Percentiles rank a stretch among this genome's conserved stretches.
Conservation (phyloP, 1,140 invertebrate species). For the Nasonia longicornis region DNA sequence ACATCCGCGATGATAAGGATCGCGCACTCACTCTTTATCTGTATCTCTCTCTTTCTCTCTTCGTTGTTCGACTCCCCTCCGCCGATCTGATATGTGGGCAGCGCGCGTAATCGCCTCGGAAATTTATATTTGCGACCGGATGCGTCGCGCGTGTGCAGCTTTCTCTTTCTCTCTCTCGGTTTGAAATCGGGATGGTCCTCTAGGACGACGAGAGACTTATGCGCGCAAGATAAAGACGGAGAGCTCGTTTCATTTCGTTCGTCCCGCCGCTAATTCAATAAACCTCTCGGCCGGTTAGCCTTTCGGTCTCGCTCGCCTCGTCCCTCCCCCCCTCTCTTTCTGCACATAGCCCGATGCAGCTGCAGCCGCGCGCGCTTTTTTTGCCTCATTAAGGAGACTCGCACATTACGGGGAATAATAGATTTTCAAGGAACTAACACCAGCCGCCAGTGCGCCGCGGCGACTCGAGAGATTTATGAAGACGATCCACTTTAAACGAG, state of each 20-base stretch:
- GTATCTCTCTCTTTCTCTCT: background rate
- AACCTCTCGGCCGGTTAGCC: constrained; percentile 33
- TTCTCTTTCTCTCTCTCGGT: background rate
- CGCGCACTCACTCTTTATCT: constrained; percentile 17
- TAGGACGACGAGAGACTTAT: constrained; percentile 41
- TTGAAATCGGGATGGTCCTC: constrained; percentile 2
- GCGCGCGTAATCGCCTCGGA: constrained; percentile 23
- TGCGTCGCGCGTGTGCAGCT: constrained; percentile 1
- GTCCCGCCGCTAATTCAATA: constrained; percentile 46
- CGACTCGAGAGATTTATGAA: constrained; percentile 17
- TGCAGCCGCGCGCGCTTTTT: constrained; percentile 26
- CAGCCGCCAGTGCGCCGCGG: background rate
- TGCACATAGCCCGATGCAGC: constrained; percentile 30
- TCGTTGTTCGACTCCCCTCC: background rate
- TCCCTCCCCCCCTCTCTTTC: background rate
- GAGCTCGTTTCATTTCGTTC: constrained; percentile 36
- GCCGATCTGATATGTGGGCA: background rate
- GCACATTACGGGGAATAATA: constrained; percentile 38
- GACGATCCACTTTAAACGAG: constrained; percentile 30
- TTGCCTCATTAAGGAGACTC: constrained; percentile 34
- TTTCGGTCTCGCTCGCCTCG: background rate
- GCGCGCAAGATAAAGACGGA: constrained; percentile 10
- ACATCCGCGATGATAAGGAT: constrained; percentile 38
- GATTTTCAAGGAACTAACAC: constrained; percentile 42
- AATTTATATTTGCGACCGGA: constrained; percentile 43